These are phyloP conservation scores for Malurus melanocephalus DNA, from an alignment of 2,113 vertebrate species.

Conservation along the genomic window DNA sequence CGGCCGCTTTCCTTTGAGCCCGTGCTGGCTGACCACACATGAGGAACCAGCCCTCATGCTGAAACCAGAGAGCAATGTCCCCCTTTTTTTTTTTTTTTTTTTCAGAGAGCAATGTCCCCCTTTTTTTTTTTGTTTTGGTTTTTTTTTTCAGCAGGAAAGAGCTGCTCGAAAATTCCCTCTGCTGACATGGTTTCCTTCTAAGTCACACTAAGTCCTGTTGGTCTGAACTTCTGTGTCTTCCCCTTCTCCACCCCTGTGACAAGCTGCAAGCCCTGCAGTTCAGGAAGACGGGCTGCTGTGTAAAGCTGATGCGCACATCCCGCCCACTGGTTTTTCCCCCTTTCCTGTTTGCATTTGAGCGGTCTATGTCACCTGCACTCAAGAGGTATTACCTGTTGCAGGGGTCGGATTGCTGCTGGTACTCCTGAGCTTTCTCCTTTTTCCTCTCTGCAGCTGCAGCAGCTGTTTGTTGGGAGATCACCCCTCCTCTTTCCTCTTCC, in stretches of 20 bases:
- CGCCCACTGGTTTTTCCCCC: neutral
- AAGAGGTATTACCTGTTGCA: neutral
- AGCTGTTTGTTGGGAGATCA: constrained; percentile 15
- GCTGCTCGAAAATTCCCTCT: neutral
- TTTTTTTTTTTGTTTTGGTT: neutral
- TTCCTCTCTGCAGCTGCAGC: constrained; percentile 15
- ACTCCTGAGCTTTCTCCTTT: neutral
- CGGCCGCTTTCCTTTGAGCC: accelerated
- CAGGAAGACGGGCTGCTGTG: neutral
- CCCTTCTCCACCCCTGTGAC: neutral
- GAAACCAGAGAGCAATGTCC: neutral
- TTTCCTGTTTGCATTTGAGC: neutral
- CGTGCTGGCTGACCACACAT: neutral
- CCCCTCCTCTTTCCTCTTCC: constrained; percentile 51
- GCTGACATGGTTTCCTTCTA: neutral
- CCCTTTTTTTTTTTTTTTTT: neutral
- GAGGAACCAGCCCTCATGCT: neutral
- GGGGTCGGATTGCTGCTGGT: neutral
- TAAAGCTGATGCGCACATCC: neutral
- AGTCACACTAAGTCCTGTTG: neutral
- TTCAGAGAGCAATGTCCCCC: neutral
- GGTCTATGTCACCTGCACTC: neutral
- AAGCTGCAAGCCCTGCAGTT: neutral
- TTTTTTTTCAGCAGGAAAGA: neutral
- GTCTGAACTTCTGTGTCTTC: neutral